A percentile compares a stretch with the other conserved stretches of the same genome.
Conservation (phyloP, 35 echinoderm and acorn worm species). For the Eucidaris tribuloides region DNA sequence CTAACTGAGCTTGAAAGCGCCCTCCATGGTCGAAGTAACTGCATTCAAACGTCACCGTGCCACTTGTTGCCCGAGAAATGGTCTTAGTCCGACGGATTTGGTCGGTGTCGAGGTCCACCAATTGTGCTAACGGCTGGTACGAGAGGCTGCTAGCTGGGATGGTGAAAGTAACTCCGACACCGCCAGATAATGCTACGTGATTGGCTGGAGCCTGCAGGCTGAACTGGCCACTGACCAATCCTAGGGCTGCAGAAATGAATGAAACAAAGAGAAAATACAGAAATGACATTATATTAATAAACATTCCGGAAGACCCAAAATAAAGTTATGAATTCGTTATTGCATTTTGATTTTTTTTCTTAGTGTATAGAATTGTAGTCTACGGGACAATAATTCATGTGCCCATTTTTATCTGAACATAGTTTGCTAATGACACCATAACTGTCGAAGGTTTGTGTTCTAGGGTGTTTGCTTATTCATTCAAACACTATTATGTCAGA, state of each 20-base stretch:
- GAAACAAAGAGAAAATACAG: not conserved
- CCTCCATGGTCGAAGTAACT: slow-evolving; percentile 54
- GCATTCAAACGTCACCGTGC: slow-evolving; percentile 36
- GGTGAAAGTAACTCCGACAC: slow-evolving; percentile 18
- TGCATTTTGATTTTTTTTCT: too few species aligned
- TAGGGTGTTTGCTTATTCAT: too few species aligned
- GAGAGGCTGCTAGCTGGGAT: not conserved
- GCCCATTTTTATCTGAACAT: too few species aligned
- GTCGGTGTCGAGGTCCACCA: slow-evolving; percentile 24
- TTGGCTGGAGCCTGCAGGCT: slow-evolving; percentile 27
- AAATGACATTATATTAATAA: not conserved
- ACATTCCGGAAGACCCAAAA: too few species aligned
- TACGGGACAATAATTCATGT: too few species aligned
- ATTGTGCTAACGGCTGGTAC: not conserved
- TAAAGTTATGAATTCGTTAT: too few species aligned
- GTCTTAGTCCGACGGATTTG: not conserved
- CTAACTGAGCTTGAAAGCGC: slow-evolving; percentile 22
- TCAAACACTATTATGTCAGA: too few species aligned
- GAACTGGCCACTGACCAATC: slow-evolving; percentile 32
- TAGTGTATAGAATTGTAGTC: too few species aligned
- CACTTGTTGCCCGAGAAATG: slow-evolving; percentile 1
- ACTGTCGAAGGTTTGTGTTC: too few species aligned
- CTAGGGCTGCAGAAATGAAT: not conserved
- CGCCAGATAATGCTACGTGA: slow-evolving; percentile 32
- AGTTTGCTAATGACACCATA: too few species aligned